Conservation (phyloP, 2,797 vertebrate species). For the Lutjanus argentimaculatus region DNA sequence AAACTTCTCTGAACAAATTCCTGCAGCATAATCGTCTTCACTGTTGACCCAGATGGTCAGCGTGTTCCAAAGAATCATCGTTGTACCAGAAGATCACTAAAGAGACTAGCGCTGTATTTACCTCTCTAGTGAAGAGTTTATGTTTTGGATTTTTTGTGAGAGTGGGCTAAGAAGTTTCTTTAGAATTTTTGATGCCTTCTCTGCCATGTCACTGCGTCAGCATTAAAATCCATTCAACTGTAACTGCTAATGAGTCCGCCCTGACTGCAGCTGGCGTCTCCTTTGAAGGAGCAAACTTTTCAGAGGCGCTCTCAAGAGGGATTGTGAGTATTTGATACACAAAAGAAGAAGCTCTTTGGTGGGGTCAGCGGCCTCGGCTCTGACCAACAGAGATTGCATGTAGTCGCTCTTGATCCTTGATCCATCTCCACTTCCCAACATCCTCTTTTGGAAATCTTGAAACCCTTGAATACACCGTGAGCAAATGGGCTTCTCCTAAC, state of each 20-base stretch:
- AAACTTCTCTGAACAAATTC: neutral
- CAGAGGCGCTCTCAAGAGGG: neutral
- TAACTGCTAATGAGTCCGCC: neutral
- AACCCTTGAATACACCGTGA: neutral
- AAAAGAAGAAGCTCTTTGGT: neutral
- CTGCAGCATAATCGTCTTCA: neutral
- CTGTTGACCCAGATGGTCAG: neutral
- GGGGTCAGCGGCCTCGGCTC: neutral
- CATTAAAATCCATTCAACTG: neutral
- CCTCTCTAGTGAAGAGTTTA: neutral
- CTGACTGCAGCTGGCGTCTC: neutral
- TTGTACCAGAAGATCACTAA: neutral
- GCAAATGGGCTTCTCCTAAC: neutral
- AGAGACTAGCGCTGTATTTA: neutral
- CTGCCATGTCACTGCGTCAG: neutral
- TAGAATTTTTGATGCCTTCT: neutral
- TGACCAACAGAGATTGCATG: too few relatives aligned
- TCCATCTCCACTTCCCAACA: neutral
- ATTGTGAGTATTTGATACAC: neutral
- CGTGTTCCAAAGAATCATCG: neutral
- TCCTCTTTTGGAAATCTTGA: neutral
- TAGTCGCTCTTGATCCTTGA: neutral
- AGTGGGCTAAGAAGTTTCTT: neutral
- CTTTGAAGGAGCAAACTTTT: neutral
- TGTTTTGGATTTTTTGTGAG: neutral